phyloP scores from a whole-genome alignment of 2,797 vertebrate species.

The Sebastes variabilis region DNA sequence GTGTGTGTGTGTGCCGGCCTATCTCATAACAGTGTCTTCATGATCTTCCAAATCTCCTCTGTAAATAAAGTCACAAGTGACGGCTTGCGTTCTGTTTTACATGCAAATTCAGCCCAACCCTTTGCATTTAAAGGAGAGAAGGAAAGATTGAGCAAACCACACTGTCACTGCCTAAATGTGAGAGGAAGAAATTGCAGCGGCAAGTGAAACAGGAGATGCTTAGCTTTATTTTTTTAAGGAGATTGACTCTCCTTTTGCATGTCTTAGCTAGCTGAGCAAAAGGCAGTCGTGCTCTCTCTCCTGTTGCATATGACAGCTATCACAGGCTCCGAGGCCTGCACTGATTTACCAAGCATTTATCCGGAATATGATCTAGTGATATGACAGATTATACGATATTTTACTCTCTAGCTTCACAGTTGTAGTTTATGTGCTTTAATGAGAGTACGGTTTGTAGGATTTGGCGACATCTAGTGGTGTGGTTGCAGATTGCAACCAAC shows the following conservation, averaged over 20 bases:
- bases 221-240: neutral
- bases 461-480: too few relatives aligned
- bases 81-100: slow-evolving; percentile 61
- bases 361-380: slow-evolving; percentile 1
- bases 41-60: slow-evolving; percentile 50
- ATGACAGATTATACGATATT: slow-evolving; percentile 1
- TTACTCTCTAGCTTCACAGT: neutral
- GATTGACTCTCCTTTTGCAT: slow-evolving; percentile 40
- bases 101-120: slow-evolving; percentile 50
- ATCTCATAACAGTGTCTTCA: slow-evolving; percentile 42
- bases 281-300: neutral
- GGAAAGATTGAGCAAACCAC: slow-evolving; percentile 56
- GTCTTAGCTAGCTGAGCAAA: slow-evolving; percentile 45
- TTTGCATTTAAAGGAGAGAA: slow-evolving; percentile 66
- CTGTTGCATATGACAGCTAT: slow-evolving; percentile 24
- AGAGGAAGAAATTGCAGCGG: slow-evolving; percentile 22
- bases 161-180: slow-evolving; percentile 47
- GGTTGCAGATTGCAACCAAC: too few relatives aligned
- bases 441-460: too few relatives aligned
- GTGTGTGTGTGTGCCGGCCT: neutral
- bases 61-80: slow-evolving; percentile 69
- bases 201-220: slow-evolving; percentile 37
- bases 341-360: slow-evolving; percentile 12
- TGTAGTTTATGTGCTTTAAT: neutral
- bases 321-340: neutral